Percentiles rank a stretch among this genome's conserved stretches.
Evolutionary conservation across 1,140 invertebrate species (phyloP).

Genomic region (Panagrolaimus sp.): DNA sequence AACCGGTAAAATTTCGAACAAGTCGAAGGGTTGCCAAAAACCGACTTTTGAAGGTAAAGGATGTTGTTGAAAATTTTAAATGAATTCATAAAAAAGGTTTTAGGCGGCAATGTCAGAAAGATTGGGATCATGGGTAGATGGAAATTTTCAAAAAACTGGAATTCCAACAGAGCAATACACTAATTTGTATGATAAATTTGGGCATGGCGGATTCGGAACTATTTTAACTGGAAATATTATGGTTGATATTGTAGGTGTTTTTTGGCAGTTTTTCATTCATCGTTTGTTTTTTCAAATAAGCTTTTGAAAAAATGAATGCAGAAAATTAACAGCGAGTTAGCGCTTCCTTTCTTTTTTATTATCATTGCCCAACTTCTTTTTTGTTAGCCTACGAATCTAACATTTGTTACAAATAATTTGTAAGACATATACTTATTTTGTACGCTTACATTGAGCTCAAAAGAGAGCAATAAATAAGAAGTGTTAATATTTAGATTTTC

Average conservation of each 20-base stretch:
- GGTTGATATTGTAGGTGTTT: conserved; percentile 20
- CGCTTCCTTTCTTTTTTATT: too few species aligned
- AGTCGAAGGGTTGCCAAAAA: conserved; percentile 13
- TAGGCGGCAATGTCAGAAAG: conserved; percentile 23
- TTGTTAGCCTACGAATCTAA: too few species aligned
- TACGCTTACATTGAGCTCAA: too few species aligned
- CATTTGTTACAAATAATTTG: too few species aligned
- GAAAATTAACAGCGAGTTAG: too few species aligned
- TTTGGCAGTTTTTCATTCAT: not conserved
- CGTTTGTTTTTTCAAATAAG: not conserved
- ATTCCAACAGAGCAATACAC: conserved; percentile 22
- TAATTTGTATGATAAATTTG: conserved; percentile 29
- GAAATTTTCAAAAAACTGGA: conserved; percentile 12
- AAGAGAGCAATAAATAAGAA: too few species aligned
- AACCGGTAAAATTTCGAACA: not conserved
- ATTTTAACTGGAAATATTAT: conserved; percentile 30
- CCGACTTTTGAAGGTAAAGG: conserved; percentile 18
- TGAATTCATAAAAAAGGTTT: not conserved
- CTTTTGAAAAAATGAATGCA: too few species aligned
- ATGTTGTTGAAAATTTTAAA: not conserved
- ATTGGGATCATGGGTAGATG: not conserved
- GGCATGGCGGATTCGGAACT: conserved; percentile 30
- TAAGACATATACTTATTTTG: too few species aligned
- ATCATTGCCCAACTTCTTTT: too few species aligned
- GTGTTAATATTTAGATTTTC: too few species aligned